These are phyloP conservation scores for Diplolepis rosae DNA, from an alignment of 2,888 invertebrate genomes.

Conservation along the genomic window DNA sequence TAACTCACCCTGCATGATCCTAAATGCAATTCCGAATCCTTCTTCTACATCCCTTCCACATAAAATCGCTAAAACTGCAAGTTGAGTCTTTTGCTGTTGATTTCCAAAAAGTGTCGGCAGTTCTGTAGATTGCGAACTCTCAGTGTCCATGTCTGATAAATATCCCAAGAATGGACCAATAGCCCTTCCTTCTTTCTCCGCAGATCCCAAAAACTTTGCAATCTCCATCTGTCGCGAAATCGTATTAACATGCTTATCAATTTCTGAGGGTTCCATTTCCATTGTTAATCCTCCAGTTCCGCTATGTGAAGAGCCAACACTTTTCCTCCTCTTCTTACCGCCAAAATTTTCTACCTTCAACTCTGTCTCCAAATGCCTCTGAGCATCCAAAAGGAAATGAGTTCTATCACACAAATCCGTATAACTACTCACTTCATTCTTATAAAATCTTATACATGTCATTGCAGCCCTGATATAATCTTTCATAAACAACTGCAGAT, in stretches of 20 bases:
- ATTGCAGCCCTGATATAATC: constrained; percentile 87
- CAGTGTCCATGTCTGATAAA: constrained; percentile 61
- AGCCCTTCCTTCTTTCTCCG: constrained; percentile 76
- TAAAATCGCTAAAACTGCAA: constrained; percentile 81
- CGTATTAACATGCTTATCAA: constrained; percentile 86
- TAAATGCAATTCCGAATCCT: constrained; percentile 82
- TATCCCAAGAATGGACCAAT: constrained; percentile 58
- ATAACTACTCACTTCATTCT: constrained; percentile 77
- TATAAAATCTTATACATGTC: constrained; percentile 86
- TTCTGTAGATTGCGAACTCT: constrained; percentile 49
- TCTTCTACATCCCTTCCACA: constrained; percentile 81
- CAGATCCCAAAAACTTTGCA: constrained; percentile 81
- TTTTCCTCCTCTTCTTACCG: constrained; percentile 58
- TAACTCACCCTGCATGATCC: constrained; percentile 76
- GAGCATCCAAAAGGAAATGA: constrained; percentile 77
- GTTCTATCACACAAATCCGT: constrained; percentile 76
- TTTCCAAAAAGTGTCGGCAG: constrained; percentile 85
- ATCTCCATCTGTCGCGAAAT: constrained; percentile 88
- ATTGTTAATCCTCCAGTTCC: constrained; percentile 75
- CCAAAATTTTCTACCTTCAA: constrained; percentile 64
- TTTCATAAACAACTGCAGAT: constrained; percentile 82
- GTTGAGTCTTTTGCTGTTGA: constrained; percentile 80
- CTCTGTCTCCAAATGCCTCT: constrained; percentile 80
- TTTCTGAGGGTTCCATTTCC: constrained; percentile 82
- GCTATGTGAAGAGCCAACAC: constrained; percentile 45